Evolutionary conservation across 2,797 vertebrate genomes (phyloP).

Genomic region (Setipinna tenuifilis): DNA sequence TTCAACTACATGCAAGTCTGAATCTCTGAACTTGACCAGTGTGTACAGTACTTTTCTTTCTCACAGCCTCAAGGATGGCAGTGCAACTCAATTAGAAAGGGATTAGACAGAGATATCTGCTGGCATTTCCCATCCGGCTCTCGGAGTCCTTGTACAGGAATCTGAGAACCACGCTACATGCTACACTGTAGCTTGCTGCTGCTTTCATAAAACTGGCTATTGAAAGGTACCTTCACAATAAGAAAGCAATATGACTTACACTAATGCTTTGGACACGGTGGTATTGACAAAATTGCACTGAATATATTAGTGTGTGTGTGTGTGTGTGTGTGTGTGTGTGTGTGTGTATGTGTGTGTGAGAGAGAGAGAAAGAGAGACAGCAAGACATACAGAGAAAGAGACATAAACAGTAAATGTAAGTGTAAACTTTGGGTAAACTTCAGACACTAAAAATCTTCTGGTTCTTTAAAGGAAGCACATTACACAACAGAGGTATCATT

Average conservation of each 20-base stretch:
- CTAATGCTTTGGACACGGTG: neutral
- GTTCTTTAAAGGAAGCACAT: neutral
- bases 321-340: too few relatives aligned
- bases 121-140: slow-evolving; percentile 35
- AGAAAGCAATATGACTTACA: neutral
- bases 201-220: neutral
- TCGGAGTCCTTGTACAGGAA: slow-evolving; percentile 48
- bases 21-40: slow-evolving; percentile 20
- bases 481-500: slow-evolving; percentile 26
- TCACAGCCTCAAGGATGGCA: slow-evolving; percentile 45
- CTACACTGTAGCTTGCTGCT: neutral
- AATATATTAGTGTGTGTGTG: too few relatives aligned
- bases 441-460: too few relatives aligned
- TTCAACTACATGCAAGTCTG: neutral
- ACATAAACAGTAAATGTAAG: too few relatives aligned
- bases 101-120: slow-evolving; percentile 61
- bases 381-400: too few relatives aligned
- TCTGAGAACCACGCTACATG: slow-evolving; percentile 52
- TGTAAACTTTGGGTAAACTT: too few relatives aligned
- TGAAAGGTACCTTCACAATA: neutral
- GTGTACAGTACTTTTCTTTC: slow-evolving; percentile 9
- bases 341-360: too few relatives aligned
- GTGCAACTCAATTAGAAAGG: slow-evolving; percentile 70
- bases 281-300: too few relatives aligned
- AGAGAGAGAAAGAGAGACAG: too few relatives aligned